phyloP scores from a whole-genome alignment of 2,888 invertebrate genomes.

The Zaprionus obscuricornis region DNA sequence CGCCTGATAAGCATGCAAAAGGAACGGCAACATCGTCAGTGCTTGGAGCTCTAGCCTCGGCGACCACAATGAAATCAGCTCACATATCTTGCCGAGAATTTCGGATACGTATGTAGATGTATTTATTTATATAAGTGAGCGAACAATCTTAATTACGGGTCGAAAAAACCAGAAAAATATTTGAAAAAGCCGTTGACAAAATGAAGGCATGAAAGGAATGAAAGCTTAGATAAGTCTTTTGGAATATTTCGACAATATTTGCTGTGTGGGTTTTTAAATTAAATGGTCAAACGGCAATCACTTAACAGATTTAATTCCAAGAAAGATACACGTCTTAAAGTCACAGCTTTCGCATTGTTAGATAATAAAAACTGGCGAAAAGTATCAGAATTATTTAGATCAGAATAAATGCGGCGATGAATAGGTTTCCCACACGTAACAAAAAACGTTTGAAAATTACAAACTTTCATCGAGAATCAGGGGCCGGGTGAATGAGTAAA shows the following conservation, averaged over 20 bases:
- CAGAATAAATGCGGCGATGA: neutral
- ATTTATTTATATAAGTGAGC: conserved; percentile 9
- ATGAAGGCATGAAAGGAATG: conserved; percentile 32
- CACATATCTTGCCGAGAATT: conserved; percentile 23
- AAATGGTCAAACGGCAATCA: conserved; percentile 29
- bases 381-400: conserved; percentile 61
- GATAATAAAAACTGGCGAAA: conserved; percentile 55
- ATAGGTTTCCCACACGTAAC: conserved; percentile 12
- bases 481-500: neutral
- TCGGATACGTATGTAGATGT: conserved; percentile 8
- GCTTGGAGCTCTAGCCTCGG: conserved; percentile 27
- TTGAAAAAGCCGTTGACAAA: conserved; percentile 29
- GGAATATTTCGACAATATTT: no score
- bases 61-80: conserved; percentile 23
- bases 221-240: no score
- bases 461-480: conserved; percentile 47
- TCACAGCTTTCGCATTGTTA: conserved; percentile 63
- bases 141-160: conserved; percentile 76
- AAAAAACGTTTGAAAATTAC: conserved; percentile 57
- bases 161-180: conserved; percentile 48
- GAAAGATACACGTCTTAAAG: conserved; percentile 61
- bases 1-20: conserved; percentile 75
- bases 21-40: conserved; percentile 52
- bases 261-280: no score
- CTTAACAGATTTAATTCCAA: conserved; percentile 47